Conservation (phyloP, 2,113 vertebrate genomes). For the Notarius lentiginosus region DNA sequence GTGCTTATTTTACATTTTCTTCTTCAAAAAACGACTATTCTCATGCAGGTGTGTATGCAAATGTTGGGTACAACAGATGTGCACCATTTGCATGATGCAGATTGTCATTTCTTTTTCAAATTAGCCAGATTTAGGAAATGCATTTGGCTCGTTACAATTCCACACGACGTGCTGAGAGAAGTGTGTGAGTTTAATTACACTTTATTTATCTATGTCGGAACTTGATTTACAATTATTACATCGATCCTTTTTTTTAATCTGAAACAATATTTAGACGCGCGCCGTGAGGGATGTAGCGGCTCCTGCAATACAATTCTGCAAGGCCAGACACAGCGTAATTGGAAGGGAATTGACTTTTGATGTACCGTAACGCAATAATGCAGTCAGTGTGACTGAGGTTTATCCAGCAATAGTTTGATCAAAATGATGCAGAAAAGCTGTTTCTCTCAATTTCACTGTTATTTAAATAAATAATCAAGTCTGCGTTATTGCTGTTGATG, state of each 20-base stretch:
- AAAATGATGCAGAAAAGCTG: neutral
- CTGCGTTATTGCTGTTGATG: neutral
- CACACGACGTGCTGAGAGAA: neutral
- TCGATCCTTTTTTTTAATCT: neutral
- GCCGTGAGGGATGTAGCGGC: neutral
- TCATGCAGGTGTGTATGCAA: constrained; percentile 7
- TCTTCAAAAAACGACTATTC: no score
- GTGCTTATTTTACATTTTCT: neutral
- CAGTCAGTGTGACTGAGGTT: neutral
- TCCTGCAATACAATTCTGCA: neutral
- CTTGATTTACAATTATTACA: neutral
- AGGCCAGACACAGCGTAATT: neutral
- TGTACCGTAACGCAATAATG: neutral
- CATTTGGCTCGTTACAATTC: neutral
- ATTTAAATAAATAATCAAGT: neutral
- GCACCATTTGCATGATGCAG: neutral
- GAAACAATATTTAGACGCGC: neutral
- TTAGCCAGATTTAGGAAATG: neutral
- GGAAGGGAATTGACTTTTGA: constrained; percentile 5
- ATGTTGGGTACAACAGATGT: neutral
- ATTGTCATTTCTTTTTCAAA: neutral
- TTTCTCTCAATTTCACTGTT: neutral
- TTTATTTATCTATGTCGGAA: neutral
- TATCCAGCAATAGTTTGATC: neutral
- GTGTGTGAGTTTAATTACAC: neutral